A percentile compares a stretch with the other conserved stretches of the same genome.
Evolutionary conservation across 2,797 vertebrate species (phyloP).

Genomic region (Heliangelus exortis): DNA sequence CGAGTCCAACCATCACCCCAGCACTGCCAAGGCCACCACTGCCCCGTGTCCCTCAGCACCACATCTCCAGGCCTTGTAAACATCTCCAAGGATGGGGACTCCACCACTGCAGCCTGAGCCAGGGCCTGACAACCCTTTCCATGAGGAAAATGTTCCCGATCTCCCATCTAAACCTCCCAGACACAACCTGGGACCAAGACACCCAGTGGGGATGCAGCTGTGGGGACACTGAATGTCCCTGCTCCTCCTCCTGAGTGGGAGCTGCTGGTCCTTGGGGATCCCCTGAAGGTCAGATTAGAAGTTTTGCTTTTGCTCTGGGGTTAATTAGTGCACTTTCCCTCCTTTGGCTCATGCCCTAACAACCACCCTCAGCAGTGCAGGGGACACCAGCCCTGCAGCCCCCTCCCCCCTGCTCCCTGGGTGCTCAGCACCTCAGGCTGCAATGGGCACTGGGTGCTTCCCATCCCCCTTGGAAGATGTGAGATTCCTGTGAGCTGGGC

Average conservation of each 20-base stretch:
- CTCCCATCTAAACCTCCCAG: too few species aligned
- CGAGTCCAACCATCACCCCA: too few species aligned
- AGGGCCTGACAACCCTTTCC: too few species aligned
- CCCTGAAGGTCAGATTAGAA: background rate
- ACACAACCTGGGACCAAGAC: background rate
- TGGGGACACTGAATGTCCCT: background rate
- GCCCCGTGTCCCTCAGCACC: too few species aligned
- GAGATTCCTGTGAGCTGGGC: rapidly evolving
- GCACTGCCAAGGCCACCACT: too few species aligned
- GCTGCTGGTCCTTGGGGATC: background rate
- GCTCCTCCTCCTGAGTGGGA: background rate
- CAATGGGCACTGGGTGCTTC: background rate
- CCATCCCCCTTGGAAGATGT: background rate
- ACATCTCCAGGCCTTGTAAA: too few species aligned
- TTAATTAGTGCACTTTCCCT: background rate
- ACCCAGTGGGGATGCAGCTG: rapidly evolving
- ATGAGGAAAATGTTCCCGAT: too few species aligned
- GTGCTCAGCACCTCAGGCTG: rapidly evolving
- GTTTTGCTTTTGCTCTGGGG: background rate
- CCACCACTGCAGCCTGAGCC: too few species aligned
- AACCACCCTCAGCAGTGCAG: background rate
- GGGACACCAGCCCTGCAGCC: background rate
- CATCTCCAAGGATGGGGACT: too few species aligned
- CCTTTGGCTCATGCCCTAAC: background rate
- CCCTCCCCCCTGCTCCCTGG: background rate